Evolutionary conservation across 2,888 invertebrate genomes (phyloP), one percentile per base, ranked within the genome.

Genomic region (Pelosia muscerda): DNA sequence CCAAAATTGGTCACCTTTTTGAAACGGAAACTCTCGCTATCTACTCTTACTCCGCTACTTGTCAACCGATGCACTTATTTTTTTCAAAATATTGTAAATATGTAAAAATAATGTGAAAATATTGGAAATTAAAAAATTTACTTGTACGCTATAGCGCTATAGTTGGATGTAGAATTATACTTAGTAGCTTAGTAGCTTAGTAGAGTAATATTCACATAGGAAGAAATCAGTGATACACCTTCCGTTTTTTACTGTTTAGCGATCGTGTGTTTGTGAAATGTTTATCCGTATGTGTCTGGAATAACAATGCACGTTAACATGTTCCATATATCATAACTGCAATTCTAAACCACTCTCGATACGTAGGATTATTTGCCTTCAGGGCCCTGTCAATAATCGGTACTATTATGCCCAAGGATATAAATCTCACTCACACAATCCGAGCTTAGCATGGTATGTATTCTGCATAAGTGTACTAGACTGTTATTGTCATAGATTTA

Each of bases 381-480:
- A 25, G 19, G 25, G 15, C 25, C 15, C 55, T 55, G 15, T 55
- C 55, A 55, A 55, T 55, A 55, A 55, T 55, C 25, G 55, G 55
- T 25, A 26, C 25, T n/a, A 49, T 31, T 31, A 57, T 28, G 15
- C 2, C 57, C 4, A 26, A 26, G 42, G 9, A 38, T 49, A 54
- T 63, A 63, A 63, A 54, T 34, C 8, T 26, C 22, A n/a, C 31
- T 25, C 15, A 31, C 31, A 53, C 62, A 54, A 63, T 63, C 19
- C 23, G 2, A 63, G 31, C 54, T 31, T 23, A 23, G 23, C 53
- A 58, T 34, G 34, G 59, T 55, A 66, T 60, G 59, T 23, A 15
- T 49, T 49, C 49, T 57, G 57, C 66, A 62, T 53, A 66, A 55
- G 62, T 55, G 63, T 55, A 68, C 68, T 23, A 49, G 49, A 49